Evolutionary conservation across 2,113 vertebrate genomes (phyloP), one percentile per base, ranked within the genome.

Genomic region (Eidolon helvum): DNA sequence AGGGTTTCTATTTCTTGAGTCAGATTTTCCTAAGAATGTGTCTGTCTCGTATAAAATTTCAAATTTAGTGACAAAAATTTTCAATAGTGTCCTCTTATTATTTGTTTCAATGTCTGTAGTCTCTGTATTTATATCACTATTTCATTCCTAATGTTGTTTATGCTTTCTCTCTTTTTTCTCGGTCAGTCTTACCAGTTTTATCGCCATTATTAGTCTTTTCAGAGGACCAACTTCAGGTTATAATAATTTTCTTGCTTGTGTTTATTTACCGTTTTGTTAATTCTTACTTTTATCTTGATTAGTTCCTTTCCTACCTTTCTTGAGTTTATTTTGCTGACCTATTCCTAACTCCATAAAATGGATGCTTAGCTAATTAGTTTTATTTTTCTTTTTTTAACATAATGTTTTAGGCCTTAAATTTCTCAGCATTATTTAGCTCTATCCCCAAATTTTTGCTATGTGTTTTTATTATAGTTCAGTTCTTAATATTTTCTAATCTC

Each of bases 211-310:
- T 43, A 50, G 71, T 84, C n/a, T 85, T 78, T 88, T 66, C 78
- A 86, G 68, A 86, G 65, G 33, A 45, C 50, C 9, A 30, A 9
- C 9, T 6, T 38, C 85, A 66, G 48, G 19, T 43, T 77, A 77
- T 65, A 65, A 35, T 89, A 28, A 92, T 59, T 43, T 87, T 86
- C 50, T 83, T 48, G n/a, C 7, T 19, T 83, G 48, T 82, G 68
- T 43, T 95, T 84, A 53, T 95, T 97, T 92, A 84, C 72, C 69
- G 10, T 83, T 95, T 75, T 59, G 91, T 82, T 74, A 95, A 86
- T 92, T 93, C 11, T 55, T 61, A 69, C 30, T 45, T 18, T 90
- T 57, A 55, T 9, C 22, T 95, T 83, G 45, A 53, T 89, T 35
- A 87, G 63, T 93, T 95, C 15, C n/a, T 90, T 93, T 90, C 48